Evolutionary conservation across 1,140 invertebrate species (phyloP), one percentile per base, ranked within the genome.

Genomic region (Penaeus chinensis): DNA sequence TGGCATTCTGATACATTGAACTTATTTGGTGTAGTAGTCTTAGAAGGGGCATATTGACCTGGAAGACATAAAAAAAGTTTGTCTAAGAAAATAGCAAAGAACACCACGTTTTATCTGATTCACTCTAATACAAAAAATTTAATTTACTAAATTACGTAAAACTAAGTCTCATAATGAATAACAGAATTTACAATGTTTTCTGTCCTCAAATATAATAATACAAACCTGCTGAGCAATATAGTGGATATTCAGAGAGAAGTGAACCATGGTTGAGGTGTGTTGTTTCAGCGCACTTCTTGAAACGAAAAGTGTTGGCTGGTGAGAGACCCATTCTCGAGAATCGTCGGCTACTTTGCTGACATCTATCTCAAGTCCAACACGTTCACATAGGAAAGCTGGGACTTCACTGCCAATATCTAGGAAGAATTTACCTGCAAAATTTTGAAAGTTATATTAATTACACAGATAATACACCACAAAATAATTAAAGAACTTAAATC

Each of bases 1-100:
- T 97, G 8, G 98, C 97, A 93, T 99, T 99, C 92, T 98, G 97
- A 93, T 99, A 98, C 97, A 99, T 98, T 89, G 98, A 98, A 90
- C 96, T 97, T 90, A 99, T 98, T 93, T 99, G 98, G 93, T 99
- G 97, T 65, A 99, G 93, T 37, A 99, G 93, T 84, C 98, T 93
- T 37, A 99, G 92, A 63, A 99, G 92, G 0, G 98, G 97, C 97
- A 99, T 99, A 91, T 99, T 99, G 13, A 98, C 95, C 94, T 95
- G 92, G n/a, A 65, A 82, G 69, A 89, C 62, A 65, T 11, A 47
- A 83, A 20, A 13, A 83, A 27, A 11, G 24, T 71, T 32, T 60
- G 19, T 54, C 10, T 37, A n/a, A 24, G 11, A n/a, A 24, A 47
- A 54, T 32, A 18, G 1, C 7, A 7, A 84, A n/a, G 37, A 85